phyloP scores from a whole-genome alignment of 2,888 invertebrate species.

The Proisotoma minuta region DNA sequence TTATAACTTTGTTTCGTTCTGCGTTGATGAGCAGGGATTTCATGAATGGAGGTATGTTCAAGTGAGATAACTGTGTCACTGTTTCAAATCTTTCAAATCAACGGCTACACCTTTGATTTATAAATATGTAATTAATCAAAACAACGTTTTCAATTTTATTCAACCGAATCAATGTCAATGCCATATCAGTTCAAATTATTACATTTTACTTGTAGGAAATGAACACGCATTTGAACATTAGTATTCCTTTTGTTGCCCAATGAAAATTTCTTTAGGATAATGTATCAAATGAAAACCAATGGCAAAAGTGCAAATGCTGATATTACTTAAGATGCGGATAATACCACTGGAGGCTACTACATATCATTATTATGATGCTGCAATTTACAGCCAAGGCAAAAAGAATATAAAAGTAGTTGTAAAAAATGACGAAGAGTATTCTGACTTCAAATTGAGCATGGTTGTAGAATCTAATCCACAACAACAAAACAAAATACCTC shows the following conservation, averaged over 20 bases:
- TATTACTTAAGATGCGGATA: too few relatives aligned
- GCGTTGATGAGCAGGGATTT: neutral
- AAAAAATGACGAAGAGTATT: neutral
- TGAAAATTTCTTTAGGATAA: too few relatives aligned
- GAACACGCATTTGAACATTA: neutral
- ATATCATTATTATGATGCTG: too few relatives aligned
- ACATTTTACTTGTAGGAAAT: neutral
- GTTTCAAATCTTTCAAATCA: too few relatives aligned
- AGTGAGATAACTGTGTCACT: too few relatives aligned
- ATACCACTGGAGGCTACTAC: too few relatives aligned
- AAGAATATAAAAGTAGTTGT: too few relatives aligned
- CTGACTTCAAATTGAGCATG: neutral
- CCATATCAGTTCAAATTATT: neutral
- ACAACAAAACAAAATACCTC: neutral
- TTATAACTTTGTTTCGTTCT: too few relatives aligned
- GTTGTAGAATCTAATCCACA: neutral
- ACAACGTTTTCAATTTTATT: neutral
- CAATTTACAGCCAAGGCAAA: too few relatives aligned
- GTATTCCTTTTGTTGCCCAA: too few relatives aligned
- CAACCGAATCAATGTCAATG: neutral
- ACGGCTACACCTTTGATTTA: too few relatives aligned
- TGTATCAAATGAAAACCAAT: neutral
- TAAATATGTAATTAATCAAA: neutral
- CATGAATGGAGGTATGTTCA: too few relatives aligned
- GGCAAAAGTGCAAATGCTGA: neutral